A percentile compares a stretch with the other conserved stretches of the same genome.
These are phyloP conservation scores for Leptopilina boulardi DNA, from an alignment of 1,140 invertebrate species.

Conservation along the genomic window DNA sequence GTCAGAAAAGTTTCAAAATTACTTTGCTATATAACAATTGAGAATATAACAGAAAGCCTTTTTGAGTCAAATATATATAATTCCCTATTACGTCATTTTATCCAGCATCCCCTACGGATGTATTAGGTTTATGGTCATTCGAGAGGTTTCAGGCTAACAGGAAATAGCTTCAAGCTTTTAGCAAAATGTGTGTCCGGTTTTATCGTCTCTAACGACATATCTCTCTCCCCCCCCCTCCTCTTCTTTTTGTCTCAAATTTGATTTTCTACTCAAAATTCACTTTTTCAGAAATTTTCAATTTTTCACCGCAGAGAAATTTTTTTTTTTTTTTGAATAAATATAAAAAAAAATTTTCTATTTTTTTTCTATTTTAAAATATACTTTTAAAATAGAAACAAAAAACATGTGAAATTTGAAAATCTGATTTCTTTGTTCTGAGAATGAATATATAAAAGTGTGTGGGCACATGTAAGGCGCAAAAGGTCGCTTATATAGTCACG, in stretches of 20 bases:
- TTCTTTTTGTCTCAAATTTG: neutral
- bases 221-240: slow-evolving; percentile 28
- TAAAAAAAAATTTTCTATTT: no score
- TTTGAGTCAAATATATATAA: slow-evolving; percentile 4
- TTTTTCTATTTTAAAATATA: neutral
- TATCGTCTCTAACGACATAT: no score
- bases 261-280: no score
- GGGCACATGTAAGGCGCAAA: slow-evolving; percentile 16
- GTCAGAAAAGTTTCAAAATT: slow-evolving; percentile 60
- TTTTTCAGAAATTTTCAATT: no score
- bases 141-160: slow-evolving; percentile 63
- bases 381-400: neutral
- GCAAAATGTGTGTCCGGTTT: slow-evolving; percentile 61
- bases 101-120: slow-evolving; percentile 67
- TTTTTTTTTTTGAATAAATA: no score
- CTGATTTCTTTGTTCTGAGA: slow-evolving; percentile 19
- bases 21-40: slow-evolving; percentile 13
- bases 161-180: slow-evolving; percentile 70
- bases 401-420: neutral
- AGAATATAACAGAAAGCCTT: neutral
- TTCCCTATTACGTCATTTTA: slow-evolving; percentile 35
- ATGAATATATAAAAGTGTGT: neutral
- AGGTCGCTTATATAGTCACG: slow-evolving; percentile 11
- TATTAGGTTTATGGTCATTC: slow-evolving; percentile 73
- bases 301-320: no score